Percentiles rank a stretch among this genome's conserved stretches.
Evolutionary conservation across 2,888 invertebrate genomes (phyloP).

Genomic region (Eristalis tenax): DNA sequence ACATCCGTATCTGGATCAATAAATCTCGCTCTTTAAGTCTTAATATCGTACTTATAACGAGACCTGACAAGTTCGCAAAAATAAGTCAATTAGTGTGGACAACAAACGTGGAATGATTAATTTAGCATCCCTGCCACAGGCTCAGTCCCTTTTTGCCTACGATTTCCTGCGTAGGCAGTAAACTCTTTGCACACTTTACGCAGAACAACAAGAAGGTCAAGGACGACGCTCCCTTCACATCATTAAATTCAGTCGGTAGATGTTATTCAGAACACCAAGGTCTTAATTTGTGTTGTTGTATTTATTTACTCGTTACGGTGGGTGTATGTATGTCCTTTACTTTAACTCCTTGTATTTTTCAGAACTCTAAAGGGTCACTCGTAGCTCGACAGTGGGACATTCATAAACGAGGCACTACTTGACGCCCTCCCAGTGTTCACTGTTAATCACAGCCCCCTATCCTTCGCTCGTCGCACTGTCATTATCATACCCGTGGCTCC

Average conservation of each 20-base stretch:
- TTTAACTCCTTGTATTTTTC: neutral
- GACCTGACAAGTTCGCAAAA: neutral
- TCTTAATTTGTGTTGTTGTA: constrained; percentile 12
- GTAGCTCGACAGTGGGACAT: neutral
- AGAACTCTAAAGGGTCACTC: constrained; percentile 1
- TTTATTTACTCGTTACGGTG: constrained; percentile 18
- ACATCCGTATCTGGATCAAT: neutral
- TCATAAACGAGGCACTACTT: constrained; percentile 6
- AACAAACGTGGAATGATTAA: constrained; percentile 15
- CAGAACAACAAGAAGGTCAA: constrained; percentile 12
- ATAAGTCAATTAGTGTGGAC: constrained; percentile 15
- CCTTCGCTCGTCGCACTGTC: constrained; percentile 10
- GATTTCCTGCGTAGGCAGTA: neutral
- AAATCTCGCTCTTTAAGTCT: neutral
- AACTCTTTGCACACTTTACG: neutral
- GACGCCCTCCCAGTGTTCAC: neutral
- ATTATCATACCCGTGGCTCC: constrained; percentile 23
- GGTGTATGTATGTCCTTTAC: neutral
- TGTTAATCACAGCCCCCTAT: neutral
- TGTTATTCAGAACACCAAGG: neutral
- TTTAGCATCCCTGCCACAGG: neutral
- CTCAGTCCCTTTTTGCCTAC: neutral
- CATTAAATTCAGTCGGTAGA: neutral
- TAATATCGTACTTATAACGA: neutral
- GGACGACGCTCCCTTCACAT: constrained; percentile 1